Evolutionary conservation across 37 sponge, comb jelly and placozoan genomes (phyloP).

Genomic region (Haliclona indistincta): DNA sequence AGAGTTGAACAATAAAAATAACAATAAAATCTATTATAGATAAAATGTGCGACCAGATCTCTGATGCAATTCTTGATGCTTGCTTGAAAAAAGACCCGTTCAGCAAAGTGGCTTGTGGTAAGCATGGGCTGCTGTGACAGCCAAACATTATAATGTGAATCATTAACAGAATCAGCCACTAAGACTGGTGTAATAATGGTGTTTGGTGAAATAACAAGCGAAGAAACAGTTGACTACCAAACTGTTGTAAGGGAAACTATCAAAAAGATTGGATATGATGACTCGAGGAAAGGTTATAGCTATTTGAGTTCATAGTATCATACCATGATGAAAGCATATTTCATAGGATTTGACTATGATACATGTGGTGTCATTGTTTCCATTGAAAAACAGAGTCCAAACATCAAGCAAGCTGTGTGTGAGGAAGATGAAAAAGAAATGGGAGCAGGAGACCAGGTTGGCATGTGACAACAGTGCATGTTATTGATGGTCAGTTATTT

Average conservation of each 20-base stretch:
- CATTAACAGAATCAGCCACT: conserved; percentile 67
- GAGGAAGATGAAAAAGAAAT: conserved; percentile 51
- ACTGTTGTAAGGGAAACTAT: conserved; percentile 68
- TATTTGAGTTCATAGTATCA: background rate
- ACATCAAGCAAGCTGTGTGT: conserved; percentile 68
- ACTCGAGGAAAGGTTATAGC: conserved; percentile 66
- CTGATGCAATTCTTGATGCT: conserved; percentile 97
- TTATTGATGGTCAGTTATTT: background rate
- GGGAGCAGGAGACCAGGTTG: conserved; percentile 91
- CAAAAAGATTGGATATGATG: conserved; percentile 75
- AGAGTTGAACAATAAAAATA: no score
- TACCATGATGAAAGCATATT: background rate
- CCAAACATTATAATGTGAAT: background rate
- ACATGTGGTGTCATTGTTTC: conserved; percentile 82
- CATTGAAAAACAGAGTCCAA: conserved; percentile 78
- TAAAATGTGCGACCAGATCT: conserved; percentile 97
- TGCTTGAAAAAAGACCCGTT: conserved; percentile 90
- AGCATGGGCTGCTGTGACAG: no score
- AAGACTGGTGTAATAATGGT: conserved; percentile 83
- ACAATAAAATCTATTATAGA: no score
- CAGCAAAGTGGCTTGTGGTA: conserved; percentile 98
- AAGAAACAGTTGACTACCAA: conserved; percentile 68
- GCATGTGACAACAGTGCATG: background rate
- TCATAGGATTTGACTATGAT: conserved; percentile 74
- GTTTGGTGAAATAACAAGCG: conserved; percentile 85